Percentiles rank a stretch among this genome's conserved stretches.
phyloP scores from a whole-genome alignment of 2,113 vertebrate species.

The Eolophus roseicapilla region DNA sequence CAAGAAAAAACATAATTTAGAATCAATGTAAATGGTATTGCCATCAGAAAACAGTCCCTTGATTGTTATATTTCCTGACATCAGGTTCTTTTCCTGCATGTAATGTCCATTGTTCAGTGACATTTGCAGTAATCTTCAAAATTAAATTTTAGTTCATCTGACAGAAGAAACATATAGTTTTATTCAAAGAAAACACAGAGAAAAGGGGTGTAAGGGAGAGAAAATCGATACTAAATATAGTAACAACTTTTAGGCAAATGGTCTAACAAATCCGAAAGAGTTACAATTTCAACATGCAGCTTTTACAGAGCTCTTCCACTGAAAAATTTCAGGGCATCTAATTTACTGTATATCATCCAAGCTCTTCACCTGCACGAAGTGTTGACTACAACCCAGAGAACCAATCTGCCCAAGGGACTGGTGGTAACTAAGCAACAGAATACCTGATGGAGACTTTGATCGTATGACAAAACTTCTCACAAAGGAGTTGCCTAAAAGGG shows the following conservation, averaged over 20 bases:
- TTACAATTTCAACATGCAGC: background rate
- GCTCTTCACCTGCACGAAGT: background rate
- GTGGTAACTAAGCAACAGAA: background rate
- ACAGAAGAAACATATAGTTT: conserved; percentile 1
- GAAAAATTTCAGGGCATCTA: background rate
- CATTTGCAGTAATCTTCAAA: conserved; percentile 68
- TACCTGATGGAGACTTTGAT: background rate
- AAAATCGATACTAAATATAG: background rate
- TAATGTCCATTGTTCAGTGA: conserved; percentile 70
- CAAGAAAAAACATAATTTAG: background rate
- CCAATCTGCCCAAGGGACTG: background rate
- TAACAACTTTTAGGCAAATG: background rate
- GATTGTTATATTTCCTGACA: conserved; percentile 74
- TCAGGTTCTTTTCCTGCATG: conserved; percentile 58
- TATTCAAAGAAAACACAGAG: background rate
- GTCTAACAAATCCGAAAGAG: background rate
- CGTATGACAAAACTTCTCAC: background rate
- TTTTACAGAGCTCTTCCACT: background rate
- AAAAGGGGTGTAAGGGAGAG: background rate
- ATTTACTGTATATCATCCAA: background rate
- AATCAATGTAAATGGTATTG: background rate
- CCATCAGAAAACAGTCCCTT: conserved; percentile 39
- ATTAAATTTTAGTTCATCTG: conserved; percentile 26
- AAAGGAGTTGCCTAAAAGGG: background rate
- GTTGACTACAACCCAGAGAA: background rate